These are phyloP conservation scores for Macrosoma leucophasiata DNA, from an alignment of 2,888 invertebrate species.

Conservation along the genomic window DNA sequence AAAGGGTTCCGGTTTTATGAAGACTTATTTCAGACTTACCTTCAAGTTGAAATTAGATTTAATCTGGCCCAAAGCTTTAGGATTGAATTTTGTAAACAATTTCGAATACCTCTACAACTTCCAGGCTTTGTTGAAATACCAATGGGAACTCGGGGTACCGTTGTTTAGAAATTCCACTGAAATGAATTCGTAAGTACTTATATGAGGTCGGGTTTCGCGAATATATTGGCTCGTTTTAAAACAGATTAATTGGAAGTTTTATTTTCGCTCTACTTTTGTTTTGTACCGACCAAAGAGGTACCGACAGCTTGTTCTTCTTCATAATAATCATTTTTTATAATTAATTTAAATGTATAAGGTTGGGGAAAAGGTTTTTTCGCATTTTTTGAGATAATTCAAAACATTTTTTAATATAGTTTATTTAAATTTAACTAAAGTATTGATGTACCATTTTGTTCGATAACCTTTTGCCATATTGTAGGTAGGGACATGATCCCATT, in stretches of 20 bases:
- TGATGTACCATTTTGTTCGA: too few relatives aligned
- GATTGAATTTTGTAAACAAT: slow-evolving; percentile 77
- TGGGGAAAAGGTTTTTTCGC: too few relatives aligned
- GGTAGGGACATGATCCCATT: too few relatives aligned
- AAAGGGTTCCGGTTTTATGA: slow-evolving; percentile 75
- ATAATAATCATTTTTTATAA: too few relatives aligned
- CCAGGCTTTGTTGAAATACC: slow-evolving; percentile 73
- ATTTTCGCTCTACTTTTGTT: neutral
- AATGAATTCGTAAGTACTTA: slow-evolving; percentile 63
- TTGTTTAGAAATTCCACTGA: slow-evolving; percentile 71
- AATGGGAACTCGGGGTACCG: slow-evolving; percentile 64
- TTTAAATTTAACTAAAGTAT: too few relatives aligned
- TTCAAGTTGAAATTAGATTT: slow-evolving; percentile 75
- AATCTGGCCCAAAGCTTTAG: slow-evolving; percentile 73
- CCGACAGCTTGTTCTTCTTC: too few relatives aligned
- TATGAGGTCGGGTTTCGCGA: slow-evolving; percentile 60
- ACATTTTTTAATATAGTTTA: too few relatives aligned
- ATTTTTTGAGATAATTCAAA: too few relatives aligned
- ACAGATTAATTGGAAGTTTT: slow-evolving; percentile 30
- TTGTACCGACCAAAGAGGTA: neutral
- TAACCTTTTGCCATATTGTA: too few relatives aligned
- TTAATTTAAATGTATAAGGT: too few relatives aligned
- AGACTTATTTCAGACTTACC: slow-evolving; percentile 76
- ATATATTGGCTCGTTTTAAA: slow-evolving; percentile 50
- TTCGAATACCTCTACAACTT: slow-evolving; percentile 73